Evolutionary conservation across 2,888 invertebrate genomes (phyloP), one percentile per base, ranked within the genome.

Genomic region (Ectemnius lituratus): DNA sequence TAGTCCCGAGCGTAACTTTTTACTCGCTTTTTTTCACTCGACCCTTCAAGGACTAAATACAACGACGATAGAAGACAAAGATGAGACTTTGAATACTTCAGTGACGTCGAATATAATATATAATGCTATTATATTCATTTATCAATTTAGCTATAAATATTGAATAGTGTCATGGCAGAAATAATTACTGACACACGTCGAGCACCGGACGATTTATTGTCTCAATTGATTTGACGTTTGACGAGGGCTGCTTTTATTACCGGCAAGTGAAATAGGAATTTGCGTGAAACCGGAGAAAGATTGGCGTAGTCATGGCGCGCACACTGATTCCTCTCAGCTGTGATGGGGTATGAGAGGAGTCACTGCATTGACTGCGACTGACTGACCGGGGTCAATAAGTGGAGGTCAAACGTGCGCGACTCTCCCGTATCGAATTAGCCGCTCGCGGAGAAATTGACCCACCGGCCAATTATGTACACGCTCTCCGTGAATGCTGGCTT

Each of bases 391-490:
- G 84, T 83, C 73, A 81, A 84, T 75, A 71, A 79, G 80, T 45
- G 62, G 45, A 70, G 84, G 84, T 83, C 78, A 78, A 79, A 67
- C 65, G 74, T 74, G 66, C 78, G 70, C 64, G 73, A 74, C 80
- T 81, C 76, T 37, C 37, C 37, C 37, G 78, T 79, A 85, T 85
- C 80, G 76, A 83, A 83, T 85, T 85, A 85, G 79, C 72, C 66
- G 72, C 81, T 79, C 84, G 82, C 84, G 78, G 78, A 83, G 85
- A 80, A 85, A 85, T 85, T 85, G 81, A 85, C 85, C 85, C 78
- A 69, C 47, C 68, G 70, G 70, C 78, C 80, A 85, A 84, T 84
- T 84, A 73, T 72, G 66, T 58, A 65, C 37, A 37, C 37, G 37
- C 37, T 37, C 59, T 68, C 56, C 47, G 64, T 73, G 63, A 56